phyloP scores from a whole-genome alignment of 2,888 invertebrate genomes.

The Mesorhabditis spiculigera region DNA sequence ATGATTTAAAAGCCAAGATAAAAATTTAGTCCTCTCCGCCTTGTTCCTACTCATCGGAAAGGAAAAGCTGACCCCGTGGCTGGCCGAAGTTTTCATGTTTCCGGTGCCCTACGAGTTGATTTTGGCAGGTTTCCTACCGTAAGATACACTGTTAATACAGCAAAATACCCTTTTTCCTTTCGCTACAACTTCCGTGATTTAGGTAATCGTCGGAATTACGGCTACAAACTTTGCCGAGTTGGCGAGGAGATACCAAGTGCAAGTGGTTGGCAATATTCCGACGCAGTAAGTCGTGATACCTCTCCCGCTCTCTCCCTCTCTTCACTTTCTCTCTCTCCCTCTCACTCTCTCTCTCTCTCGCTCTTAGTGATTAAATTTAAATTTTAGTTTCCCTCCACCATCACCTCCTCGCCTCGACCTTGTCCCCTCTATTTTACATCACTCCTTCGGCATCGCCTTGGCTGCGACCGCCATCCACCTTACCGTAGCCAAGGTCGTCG shows the following conservation, averaged over 20 bases:
- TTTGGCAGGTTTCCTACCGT: constrained; percentile 23
- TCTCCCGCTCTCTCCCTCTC: too few relatives aligned
- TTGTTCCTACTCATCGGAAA: constrained; percentile 34
- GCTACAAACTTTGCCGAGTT: constrained; percentile 56
- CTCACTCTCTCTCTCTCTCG: too few relatives aligned
- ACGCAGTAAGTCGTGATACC: constrained; percentile 34
- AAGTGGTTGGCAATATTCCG: constrained; percentile 54
- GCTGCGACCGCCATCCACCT: constrained; percentile 54
- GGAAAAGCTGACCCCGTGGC: constrained; percentile 51
- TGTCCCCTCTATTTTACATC: constrained; percentile 45
- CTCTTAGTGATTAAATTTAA: neutral
- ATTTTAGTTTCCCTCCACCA: constrained; percentile 50
- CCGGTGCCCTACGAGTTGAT: constrained; percentile 55
- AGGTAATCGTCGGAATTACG: constrained; percentile 54
- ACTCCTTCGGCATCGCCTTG: constrained; percentile 50
- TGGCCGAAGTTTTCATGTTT: constrained; percentile 50
- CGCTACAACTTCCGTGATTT: neutral
- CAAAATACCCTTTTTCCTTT: too few relatives aligned
- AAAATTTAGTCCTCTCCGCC: neutral
- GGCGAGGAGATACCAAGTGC: constrained; percentile 43
- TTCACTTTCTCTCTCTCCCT: too few relatives aligned
- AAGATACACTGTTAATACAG: too few relatives aligned
- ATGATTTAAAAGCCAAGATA: too few relatives aligned
- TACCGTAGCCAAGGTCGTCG: constrained; percentile 54
- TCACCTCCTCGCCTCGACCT: constrained; percentile 51